Conservation (phyloP, 2,797 vertebrate species). For the Galago senegalensis region DNA sequence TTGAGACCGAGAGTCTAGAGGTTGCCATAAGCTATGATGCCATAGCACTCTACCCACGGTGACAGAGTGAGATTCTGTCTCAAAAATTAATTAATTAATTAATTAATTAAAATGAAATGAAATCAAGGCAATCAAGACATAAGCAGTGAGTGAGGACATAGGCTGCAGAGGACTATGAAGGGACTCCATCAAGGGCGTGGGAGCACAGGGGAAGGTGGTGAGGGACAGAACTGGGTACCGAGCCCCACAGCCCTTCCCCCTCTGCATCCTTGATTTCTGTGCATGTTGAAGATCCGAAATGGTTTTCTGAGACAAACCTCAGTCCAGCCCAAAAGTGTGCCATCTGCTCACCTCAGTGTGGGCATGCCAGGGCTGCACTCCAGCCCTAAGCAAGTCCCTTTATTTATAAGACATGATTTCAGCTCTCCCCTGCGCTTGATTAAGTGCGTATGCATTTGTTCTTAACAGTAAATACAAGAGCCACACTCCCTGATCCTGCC, state of each 20-base stretch:
- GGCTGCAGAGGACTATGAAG: too few species aligned
- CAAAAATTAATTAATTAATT: neutral
- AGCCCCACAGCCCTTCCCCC: neutral
- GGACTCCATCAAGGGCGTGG: too few species aligned
- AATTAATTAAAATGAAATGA: too few species aligned
- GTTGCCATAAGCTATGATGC: neutral
- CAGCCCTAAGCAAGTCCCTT: neutral
- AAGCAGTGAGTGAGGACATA: neutral
- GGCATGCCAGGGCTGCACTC: neutral
- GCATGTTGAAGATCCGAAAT: neutral
- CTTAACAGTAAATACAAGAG: conserved; percentile 24
- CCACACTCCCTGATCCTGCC: neutral
- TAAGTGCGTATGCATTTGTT: neutral
- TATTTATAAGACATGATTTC: neutral
- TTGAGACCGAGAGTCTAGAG: neutral
- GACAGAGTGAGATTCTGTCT: neutral
- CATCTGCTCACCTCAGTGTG: neutral
- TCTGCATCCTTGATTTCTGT: neutral
- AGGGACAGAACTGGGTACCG: too few species aligned
- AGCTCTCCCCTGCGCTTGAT: neutral
- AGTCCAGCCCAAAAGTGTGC: neutral
- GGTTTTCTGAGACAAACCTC: neutral
- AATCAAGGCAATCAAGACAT: neutral
- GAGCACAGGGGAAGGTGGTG: too few species aligned
- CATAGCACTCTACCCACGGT: neutral